Conservation (phyloP, 2,113 vertebrate species). For the Bujurquina vittata region DNA sequence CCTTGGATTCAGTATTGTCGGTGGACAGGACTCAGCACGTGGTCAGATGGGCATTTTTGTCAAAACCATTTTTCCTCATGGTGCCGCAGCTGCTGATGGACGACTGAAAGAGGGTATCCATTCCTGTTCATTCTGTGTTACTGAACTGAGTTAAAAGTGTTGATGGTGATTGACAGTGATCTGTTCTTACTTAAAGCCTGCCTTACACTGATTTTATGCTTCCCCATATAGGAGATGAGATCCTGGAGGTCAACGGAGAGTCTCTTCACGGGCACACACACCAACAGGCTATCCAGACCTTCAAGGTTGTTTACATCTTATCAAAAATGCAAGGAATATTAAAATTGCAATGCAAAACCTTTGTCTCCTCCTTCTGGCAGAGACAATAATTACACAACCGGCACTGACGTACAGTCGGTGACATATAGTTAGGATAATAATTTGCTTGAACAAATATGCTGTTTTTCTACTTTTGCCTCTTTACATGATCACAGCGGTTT, state of each 20-base stretch:
- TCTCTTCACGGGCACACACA: constrained; percentile 95
- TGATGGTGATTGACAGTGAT: background rate
- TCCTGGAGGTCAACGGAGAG: constrained; percentile 95
- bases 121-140: background rate
- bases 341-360: background rate
- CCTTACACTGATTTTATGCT: background rate
- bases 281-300: constrained; percentile 95
- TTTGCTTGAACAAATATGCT: background rate
- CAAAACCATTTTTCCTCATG: constrained; percentile 95
- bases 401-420: background rate
- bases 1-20: constrained; percentile 96
- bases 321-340: background rate
- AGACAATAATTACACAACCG: background rate
- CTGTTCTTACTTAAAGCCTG: background rate
- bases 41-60: constrained; percentile 98
- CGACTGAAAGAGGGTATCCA: constrained; percentile 92
- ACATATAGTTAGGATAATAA: background rate
- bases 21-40: constrained; percentile 94
- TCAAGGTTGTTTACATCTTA: constrained; percentile 86
- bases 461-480: background rate
- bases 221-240: constrained; percentile 87
- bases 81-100: constrained; percentile 93
- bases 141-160: background rate
- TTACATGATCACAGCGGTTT: background rate
- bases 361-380: background rate